Percentiles rank a stretch among this genome's conserved stretches.
Conservation (phyloP, 1,140 invertebrate species). For the Brachionus sp. region DNA sequence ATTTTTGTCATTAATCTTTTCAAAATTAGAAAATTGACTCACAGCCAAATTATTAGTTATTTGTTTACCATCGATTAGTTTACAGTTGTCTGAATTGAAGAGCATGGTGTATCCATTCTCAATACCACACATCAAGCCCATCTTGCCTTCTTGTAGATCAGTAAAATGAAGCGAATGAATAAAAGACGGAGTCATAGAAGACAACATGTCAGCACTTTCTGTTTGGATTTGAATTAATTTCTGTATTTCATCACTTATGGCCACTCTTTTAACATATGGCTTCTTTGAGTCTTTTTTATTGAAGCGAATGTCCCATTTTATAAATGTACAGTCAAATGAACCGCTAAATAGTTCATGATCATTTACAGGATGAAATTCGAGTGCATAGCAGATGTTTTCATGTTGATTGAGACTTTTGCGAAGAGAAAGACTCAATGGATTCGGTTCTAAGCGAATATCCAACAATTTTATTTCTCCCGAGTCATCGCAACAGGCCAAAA, state of each 20-base stretch:
- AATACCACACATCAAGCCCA: background rate
- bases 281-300: background rate
- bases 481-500: background rate
- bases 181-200: constrained; percentile 10
- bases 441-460: background rate
- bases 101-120: constrained; percentile 12
- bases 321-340: constrained; percentile 5
- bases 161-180: background rate
- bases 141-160: background rate
- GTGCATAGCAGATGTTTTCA: background rate
- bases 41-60: constrained; percentile 6
- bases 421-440: background rate
- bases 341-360: constrained; percentile 20
- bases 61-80: background rate
- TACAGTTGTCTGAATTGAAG: background rate
- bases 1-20: background rate
- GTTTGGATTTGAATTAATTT: background rate
- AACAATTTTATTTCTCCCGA: background rate
- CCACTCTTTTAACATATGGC: background rate
- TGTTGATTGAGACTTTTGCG: background rate
- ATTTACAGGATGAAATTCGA: background rate
- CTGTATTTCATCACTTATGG: background rate
- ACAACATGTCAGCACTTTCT: background rate
- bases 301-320: constrained; percentile 21
- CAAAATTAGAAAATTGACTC: constrained; percentile 5